A percentile compares a stretch with the other conserved stretches of the same genome.
Evolutionary conservation across 1,140 invertebrate genomes (phyloP).

Genomic region (Nymphalis io): DNA sequence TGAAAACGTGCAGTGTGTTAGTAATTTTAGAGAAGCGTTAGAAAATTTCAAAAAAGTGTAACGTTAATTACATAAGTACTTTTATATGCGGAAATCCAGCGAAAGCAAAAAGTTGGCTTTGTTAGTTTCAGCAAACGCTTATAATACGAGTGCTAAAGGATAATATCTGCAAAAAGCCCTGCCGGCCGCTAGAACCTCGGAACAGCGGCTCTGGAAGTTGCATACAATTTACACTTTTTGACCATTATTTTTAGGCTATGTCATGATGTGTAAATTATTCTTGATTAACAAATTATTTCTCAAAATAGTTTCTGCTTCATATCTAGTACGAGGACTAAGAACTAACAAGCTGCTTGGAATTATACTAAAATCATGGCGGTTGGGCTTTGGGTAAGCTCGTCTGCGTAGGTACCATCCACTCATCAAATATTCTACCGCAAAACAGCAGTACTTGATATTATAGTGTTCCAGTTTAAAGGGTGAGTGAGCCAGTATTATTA

Average conservation of each 20-base stretch:
- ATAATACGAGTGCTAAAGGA: slow-evolving; percentile 74
- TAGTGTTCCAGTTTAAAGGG: too few relatives aligned
- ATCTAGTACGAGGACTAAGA: too few relatives aligned
- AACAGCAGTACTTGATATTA: too few relatives aligned
- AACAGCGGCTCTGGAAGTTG: neutral
- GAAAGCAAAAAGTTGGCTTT: slow-evolving; percentile 38
- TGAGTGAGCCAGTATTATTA: too few relatives aligned
- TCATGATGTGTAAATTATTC: too few relatives aligned
- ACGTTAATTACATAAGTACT: slow-evolving; percentile 16
- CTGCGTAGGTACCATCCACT: too few relatives aligned
- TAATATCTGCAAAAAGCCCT: slow-evolving; percentile 74
- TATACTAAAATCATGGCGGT: too few relatives aligned
- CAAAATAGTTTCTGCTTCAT: too few relatives aligned
- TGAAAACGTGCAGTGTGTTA: neutral
- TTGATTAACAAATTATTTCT: too few relatives aligned
- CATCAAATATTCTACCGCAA: too few relatives aligned
- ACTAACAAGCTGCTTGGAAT: too few relatives aligned
- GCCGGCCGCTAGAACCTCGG: slow-evolving; percentile 46
- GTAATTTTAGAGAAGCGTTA: slow-evolving; percentile 11
- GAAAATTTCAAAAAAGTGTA: slow-evolving; percentile 12
- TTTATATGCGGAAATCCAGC: slow-evolving; percentile 31
- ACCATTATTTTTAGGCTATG: neutral
- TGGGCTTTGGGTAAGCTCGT: too few relatives aligned
- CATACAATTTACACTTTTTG: slow-evolving; percentile 28
- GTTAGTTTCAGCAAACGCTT: slow-evolving; percentile 58